phyloP scores from a whole-genome alignment of 2,113 vertebrate species.

The Jacana jacana region DNA sequence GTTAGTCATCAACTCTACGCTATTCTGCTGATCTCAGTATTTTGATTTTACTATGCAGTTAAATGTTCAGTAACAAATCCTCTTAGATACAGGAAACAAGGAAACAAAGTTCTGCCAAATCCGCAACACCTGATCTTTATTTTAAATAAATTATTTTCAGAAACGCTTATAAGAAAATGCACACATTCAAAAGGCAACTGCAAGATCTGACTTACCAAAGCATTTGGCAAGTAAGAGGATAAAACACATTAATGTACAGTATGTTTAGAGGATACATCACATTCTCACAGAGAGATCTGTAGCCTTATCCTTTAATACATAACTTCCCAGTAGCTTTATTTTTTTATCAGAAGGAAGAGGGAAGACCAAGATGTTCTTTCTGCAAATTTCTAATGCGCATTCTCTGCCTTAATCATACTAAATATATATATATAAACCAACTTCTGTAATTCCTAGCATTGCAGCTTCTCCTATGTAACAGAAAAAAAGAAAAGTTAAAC shows the following conservation, averaged over 20 bases:
- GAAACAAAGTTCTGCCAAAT: neutral
- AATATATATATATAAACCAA: neutral
- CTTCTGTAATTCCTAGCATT: neutral
- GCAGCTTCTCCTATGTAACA: neutral
- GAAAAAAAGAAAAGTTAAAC: neutral
- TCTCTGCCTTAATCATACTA: neutral
- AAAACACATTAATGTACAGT: neutral
- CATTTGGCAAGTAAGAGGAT: neutral
- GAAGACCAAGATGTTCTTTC: neutral
- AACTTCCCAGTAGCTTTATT: neutral
- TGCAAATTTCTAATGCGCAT: neutral
- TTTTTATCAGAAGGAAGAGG: neutral
- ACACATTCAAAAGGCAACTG: neutral
- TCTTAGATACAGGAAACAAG: conserved; percentile 16
- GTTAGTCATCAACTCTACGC: conserved; percentile 46
- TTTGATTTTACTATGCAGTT: conserved; percentile 55
- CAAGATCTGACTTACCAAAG: neutral
- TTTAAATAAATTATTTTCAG: neutral
- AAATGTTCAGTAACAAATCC: conserved; percentile 49
- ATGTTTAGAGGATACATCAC: neutral
- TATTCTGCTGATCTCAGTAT: conserved; percentile 64
- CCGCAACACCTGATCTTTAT: neutral
- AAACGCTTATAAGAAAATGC: neutral
- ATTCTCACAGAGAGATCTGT: neutral
- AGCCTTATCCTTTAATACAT: neutral